Base-by-base conservation (phyloP, 1,140 invertebrate genomes). In the Pseudobourletiella spinata region DNA sequence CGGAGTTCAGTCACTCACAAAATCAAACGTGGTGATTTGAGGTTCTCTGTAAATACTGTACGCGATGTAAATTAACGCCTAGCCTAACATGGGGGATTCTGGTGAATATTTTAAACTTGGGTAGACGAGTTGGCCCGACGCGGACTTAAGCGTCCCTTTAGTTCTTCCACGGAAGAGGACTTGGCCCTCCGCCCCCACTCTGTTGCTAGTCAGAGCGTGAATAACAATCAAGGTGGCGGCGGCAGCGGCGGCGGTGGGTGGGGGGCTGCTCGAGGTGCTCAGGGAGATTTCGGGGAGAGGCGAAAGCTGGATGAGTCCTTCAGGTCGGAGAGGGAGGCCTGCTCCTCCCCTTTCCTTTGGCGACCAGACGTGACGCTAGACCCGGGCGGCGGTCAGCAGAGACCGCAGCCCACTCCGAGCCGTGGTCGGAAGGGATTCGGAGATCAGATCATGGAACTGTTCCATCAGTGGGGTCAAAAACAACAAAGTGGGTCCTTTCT, bases 121-220 rank as follows among this genome's bases (percentile, higher is more conserved):
- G 3, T 48, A 69, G 67, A 66, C 51, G 61, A 69, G 57, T 61
- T 61, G 59, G 68, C 65, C 14, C 43, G 65, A 60, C 58, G 68
- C 20, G 68, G 68, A 59, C 54, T 59, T 18, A 69, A 69, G 55
- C 46, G 68, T n/a, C 68, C 68, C 18, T 67, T 69, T 58, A 66
- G 60, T 30, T 61, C 64, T n/a, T 69, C 67, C 26, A 69, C 59
- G 20, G 67, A 69, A 48, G 64, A 65, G 39, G 64, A 69, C 32
- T 61, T 67, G 42, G 55, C 64, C 22, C 2, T 63, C 6, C 55
- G 61, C 30, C 50, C 11, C 14, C 18, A 8, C 8, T 14, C 20
- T 52, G 3, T 3, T 35, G 8, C 15, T 20, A 30, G 20, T 56
- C 26, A 35, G 14, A 8, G 14, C 4, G 4, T 18, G 6, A 11